Evolutionary conservation across 2,113 vertebrate species (phyloP).

Genomic region (Antigone vipio): DNA sequence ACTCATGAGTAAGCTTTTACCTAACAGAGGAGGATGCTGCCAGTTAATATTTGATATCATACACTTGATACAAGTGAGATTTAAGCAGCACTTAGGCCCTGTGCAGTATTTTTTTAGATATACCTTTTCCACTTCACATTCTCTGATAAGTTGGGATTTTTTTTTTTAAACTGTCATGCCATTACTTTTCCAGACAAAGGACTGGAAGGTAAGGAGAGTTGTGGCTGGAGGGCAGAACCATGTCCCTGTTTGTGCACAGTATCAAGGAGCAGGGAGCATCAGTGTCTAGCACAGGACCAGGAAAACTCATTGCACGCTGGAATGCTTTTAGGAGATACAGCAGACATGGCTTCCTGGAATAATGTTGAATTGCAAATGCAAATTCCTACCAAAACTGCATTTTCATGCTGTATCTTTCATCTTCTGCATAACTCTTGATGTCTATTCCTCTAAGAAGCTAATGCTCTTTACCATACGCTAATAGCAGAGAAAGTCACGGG

Average conservation of each 20-base stretch:
- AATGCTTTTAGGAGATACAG: neutral
- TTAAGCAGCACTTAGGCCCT: neutral
- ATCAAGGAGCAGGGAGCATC: neutral
- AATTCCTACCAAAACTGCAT: neutral
- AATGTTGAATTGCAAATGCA: neutral
- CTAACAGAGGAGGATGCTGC: neutral
- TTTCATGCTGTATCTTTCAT: slow-evolving; percentile 13
- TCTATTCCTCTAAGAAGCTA: neutral
- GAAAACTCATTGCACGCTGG: neutral
- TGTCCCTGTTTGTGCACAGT: accelerated
- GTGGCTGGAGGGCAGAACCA: neutral
- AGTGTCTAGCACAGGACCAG: neutral
- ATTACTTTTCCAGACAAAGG: neutral
- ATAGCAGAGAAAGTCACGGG: neutral
- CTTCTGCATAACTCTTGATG: neutral
- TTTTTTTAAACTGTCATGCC: neutral
- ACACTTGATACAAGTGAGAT: neutral
- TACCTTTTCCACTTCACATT: neutral
- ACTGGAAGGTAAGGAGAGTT: neutral
- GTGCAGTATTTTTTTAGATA: neutral
- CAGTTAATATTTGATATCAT: neutral
- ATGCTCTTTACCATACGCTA: neutral
- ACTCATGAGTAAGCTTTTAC: neutral
- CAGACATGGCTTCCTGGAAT: neutral
- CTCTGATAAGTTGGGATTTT: neutral